Evolutionary conservation across 2,888 invertebrate species (phyloP).

Genomic region (Cataglyphis livida): DNA sequence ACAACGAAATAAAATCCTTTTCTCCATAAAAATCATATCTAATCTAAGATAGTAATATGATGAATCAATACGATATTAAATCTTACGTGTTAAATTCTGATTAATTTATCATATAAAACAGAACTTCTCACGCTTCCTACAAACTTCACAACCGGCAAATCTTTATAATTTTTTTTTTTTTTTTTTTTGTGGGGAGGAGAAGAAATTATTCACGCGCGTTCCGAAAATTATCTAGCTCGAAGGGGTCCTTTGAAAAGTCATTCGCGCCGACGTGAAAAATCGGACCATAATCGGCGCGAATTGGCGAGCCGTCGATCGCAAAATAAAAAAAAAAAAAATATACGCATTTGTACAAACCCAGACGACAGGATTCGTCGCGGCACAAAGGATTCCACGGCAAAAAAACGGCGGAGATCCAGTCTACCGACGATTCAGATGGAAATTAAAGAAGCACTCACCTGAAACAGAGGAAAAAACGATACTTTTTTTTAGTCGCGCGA

Average conservation of each 20-base stretch:
- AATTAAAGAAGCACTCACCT: constrained; percentile 68
- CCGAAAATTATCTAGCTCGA: background rate
- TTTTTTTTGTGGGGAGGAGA: background rate
- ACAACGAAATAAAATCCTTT: background rate
- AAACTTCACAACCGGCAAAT: background rate
- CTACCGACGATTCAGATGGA: constrained; percentile 66
- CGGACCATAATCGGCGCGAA: background rate
- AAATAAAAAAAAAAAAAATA: background rate
- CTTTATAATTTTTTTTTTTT: background rate
- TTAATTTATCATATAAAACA: background rate
- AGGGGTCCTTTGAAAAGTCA: constrained; percentile 17
- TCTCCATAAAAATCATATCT: background rate
- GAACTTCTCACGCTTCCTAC: background rate
- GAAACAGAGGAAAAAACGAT: constrained; percentile 60
- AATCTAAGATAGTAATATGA: background rate
- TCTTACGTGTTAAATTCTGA: background rate
- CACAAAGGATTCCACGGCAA: constrained; percentile 26
- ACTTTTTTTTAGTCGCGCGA: constrained; percentile 43
- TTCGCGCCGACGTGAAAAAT: constrained; percentile 10
- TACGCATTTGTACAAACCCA: constrained; percentile 42
- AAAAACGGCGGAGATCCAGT: constrained; percentile 25
- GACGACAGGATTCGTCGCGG: background rate
- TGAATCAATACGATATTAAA: background rate
- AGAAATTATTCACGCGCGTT: background rate
- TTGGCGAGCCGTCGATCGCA: background rate